Percentiles rank a stretch among this genome's conserved stretches.
Conservation (phyloP, 2,113 vertebrate species). For the Chaenogobius annularis region DNA sequence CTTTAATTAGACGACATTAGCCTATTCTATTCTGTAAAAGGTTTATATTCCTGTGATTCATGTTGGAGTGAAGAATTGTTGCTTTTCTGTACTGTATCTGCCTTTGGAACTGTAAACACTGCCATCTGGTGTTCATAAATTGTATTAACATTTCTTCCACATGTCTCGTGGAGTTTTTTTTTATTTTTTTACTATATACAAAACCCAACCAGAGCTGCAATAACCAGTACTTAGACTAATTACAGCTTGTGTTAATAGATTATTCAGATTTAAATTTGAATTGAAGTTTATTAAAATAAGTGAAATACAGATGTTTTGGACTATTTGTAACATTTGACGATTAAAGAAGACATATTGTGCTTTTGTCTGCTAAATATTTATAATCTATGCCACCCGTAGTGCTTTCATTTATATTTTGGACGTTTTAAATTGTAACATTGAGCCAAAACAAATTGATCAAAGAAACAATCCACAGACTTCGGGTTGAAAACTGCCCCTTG, state of each 20-base stretch:
- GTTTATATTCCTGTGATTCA: neutral
- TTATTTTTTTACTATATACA: too few relatives aligned
- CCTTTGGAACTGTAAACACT: neutral
- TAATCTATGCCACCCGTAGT: too few relatives aligned
- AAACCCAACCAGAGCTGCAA: neutral
- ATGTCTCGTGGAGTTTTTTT: too few relatives aligned
- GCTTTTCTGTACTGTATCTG: neutral
- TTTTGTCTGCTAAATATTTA: too few relatives aligned
- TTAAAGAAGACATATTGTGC: neutral
- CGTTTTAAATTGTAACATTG: too few relatives aligned
- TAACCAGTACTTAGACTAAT: neutral
- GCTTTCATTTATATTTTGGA: too few relatives aligned
- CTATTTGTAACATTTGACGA: too few relatives aligned
- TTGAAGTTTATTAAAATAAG: neutral
- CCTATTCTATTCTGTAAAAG: neutral
- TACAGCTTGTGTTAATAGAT: neutral
- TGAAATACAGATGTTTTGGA: neutral
- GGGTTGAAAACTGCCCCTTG: too few relatives aligned
- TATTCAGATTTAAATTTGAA: neutral
- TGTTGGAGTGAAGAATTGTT: neutral
- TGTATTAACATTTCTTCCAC: neutral
- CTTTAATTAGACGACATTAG: neutral
- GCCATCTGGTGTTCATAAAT: neutral
- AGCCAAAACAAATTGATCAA: too few relatives aligned
- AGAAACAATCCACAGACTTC: too few relatives aligned